Evolutionary conservation across 2,797 vertebrate genomes (phyloP), one percentile per base, ranked within the genome.

Genomic region (Rhabdomys pumilio): DNA sequence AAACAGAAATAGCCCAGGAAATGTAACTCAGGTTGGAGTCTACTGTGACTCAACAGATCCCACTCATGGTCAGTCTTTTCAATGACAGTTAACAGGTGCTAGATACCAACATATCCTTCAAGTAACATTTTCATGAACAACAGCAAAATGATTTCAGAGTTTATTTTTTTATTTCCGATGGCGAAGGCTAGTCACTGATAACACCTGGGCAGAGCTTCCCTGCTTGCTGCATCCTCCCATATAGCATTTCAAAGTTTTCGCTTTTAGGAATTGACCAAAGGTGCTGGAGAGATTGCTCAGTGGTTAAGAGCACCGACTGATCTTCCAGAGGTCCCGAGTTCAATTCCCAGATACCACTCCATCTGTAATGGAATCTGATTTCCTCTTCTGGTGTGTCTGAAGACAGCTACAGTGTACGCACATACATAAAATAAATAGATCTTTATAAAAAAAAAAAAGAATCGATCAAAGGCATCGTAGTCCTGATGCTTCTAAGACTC

Each of bases 61-160:
- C 79, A 61, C 76, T 77, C 2, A 17, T 53, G 22, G 1, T 0
- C 65, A 53, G 87, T 77, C 81, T 41, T 47, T 53, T 75, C 10
- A 41, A 55, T 47, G 41, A 82, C 80, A 69, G 4, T 67, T 93
- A 61, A 80, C 95, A 76, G 34, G 41, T n/a, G 53, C 34, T 15
- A 77, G 47, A 61, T 13, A 83, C 12, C 2, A 73, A 0, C 6
- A 53, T 83, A 84, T 80, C 38, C 26, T 94, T 77, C 15, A 31
- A 20, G 11, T 79, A 81, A 75, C 20, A 13, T 95, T 94, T 97
- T 84, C 63, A 63, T 24, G 75, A 89, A 69, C 19, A 75, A 4
- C 89, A 2, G 34, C 6, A 89, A 91, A 65, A 61, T 44, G 13
- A 80, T 79, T 44, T 44, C 24, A 57, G 44, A 75, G 34, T 53